Base-by-base conservation (phyloP, 30 jellyfish, hydroid and myxozoan genomes). In the Rhopilema esculentum region DNA sequence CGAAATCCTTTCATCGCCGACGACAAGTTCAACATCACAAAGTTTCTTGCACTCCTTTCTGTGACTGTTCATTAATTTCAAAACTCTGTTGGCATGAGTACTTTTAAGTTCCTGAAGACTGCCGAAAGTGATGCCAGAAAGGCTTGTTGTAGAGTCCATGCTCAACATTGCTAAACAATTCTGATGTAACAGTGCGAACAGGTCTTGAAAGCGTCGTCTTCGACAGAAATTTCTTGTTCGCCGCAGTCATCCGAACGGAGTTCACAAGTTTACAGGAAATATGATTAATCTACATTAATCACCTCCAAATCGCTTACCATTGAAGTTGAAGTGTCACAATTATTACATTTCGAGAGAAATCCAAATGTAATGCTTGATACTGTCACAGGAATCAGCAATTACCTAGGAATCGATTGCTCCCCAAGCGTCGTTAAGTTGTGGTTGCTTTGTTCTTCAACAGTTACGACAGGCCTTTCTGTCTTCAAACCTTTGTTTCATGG, bases 11-110 rank as follows among this genome's bases (percentile, higher is more conserved):
- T 24, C 66, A 24, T 90, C 92, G 17, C 80, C 96, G 23, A 89
- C 97, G 16, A 81, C 74, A 8, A 96, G 77, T 29, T 65, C 88
- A 7, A 96, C 97, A 91, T 96, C 99, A 84, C 99, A 96, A 28
- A 96, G 98, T 75, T 96, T 96, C 20, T 85, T 28, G 80, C 89
- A 70, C 67, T 65, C 90, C 70, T 88, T 89, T 49, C 99, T 88
- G 87, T 96, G 97, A 48, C 79, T 92, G 77, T 96, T 91, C 96
- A 96, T 89, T 24, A 86, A 27, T 27, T 48, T 53, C 40, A 96
- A 69, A 20, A 96, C 94, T 67, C 87, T 96, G 21, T 49, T 28
- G 19, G 96, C 92, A 64, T 96, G 99, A 15, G 92, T 66, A 19
- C 69, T 66, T 71, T 40, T 83, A 22, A 80, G 53, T 25, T 80